Evolutionary conservation across 1,140 invertebrate species (phyloP).

Genomic region (Drosophila pseudoananassae): DNA sequence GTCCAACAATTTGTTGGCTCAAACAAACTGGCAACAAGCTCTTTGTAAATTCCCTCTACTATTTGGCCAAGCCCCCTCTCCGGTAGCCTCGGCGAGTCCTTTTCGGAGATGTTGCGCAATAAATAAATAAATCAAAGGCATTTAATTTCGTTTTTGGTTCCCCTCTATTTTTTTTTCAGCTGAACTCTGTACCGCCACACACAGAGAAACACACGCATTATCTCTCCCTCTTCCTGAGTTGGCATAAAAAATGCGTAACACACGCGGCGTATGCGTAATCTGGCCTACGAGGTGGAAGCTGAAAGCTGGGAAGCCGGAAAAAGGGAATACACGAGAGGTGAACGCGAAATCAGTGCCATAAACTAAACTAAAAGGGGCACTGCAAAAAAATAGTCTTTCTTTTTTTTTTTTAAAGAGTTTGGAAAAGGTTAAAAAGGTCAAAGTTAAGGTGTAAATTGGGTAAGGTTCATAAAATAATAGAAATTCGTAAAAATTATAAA

Average conservation of each 20-base stretch:
- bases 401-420: too few relatives aligned
- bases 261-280: conserved; percentile 70
- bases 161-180: conserved; percentile 17
- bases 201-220: background rate
- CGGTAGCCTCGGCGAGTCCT: background rate
- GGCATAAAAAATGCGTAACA: conserved; percentile 48
- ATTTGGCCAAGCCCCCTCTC: background rate
- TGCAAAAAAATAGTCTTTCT: background rate
- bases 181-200: conserved; percentile 7
- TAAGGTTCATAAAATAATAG: too few relatives aligned
- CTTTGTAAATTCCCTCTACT: conserved; percentile 31
- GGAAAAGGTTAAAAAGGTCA: too few relatives aligned
- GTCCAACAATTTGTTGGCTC: conserved; percentile 3
- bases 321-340: conserved; percentile 9
- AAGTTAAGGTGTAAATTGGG: too few relatives aligned
- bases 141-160: conserved; percentile 61
- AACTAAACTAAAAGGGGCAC: conserved; percentile 8
- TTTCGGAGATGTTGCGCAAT: conserved; percentile 30
- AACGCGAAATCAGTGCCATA: conserved; percentile 53
- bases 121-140: conserved; percentile 75
- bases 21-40: conserved; percentile 7
- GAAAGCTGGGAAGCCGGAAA: background rate
- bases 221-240: background rate
- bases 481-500: too few relatives aligned
- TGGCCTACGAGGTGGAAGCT: conserved; percentile 26